A percentile compares a stretch with the other conserved stretches of the same genome.
phyloP scores from a whole-genome alignment of 2,888 invertebrate genomes.

The Drosophila tripunctata region DNA sequence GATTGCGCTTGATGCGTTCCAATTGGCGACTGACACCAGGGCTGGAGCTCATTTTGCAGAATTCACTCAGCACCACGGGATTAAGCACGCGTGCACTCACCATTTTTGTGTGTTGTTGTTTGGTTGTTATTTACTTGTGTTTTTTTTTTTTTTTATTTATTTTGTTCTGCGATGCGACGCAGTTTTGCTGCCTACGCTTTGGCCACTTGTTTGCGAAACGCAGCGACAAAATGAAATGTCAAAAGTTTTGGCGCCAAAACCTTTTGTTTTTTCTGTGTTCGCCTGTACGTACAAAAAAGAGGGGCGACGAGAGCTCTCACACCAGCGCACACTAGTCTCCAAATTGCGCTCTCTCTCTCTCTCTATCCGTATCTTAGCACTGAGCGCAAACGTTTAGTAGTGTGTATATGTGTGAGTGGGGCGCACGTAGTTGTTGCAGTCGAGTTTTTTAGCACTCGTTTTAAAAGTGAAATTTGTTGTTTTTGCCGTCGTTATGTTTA shows the following conservation, averaged over 20 bases:
- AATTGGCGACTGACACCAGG: conserved; percentile 73
- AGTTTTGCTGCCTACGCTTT: conserved; percentile 54
- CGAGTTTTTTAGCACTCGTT: conserved; percentile 45
- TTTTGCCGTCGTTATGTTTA: conserved; percentile 59
- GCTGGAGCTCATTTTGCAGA: conserved; percentile 79
- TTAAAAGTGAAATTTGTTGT: conserved; percentile 63
- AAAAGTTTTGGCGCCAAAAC: conserved; percentile 82
- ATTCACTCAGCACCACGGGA: conserved; percentile 78
- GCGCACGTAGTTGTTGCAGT: conserved; percentile 38
- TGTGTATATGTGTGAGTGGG: conserved; percentile 23
- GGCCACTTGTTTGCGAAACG: conserved; percentile 65
- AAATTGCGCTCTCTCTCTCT: conserved; percentile 32
- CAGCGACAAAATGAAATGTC: conserved; percentile 65
- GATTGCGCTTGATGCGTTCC: conserved; percentile 82
- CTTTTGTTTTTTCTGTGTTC: conserved; percentile 62
- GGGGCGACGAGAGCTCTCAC: conserved; percentile 41
- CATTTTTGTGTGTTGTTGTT: conserved; percentile 48
- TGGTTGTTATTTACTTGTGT: conserved; percentile 18
- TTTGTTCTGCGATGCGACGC: conserved; percentile 51
- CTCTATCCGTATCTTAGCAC: conserved; percentile 30
- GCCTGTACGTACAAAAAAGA: conserved; percentile 55
- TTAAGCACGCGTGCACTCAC: conserved; percentile 81
- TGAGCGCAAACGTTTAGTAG: conserved; percentile 32
- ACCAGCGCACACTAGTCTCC: conserved; percentile 50
- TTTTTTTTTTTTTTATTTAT: conserved; percentile 28